These are phyloP conservation scores for Tinea trinotella DNA, from an alignment of 2,888 invertebrate species.

Conservation along the genomic window DNA sequence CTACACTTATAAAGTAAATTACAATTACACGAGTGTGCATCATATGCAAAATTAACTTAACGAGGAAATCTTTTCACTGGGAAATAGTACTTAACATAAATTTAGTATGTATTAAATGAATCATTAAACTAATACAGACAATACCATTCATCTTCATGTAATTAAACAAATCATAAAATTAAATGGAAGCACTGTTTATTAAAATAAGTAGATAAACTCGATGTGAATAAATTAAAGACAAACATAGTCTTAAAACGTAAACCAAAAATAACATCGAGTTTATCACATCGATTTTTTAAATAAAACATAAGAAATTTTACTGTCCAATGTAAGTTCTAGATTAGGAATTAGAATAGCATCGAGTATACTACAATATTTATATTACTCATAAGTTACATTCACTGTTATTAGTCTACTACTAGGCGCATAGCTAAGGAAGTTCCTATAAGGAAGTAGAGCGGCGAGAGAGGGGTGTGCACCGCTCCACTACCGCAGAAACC, in stretches of 20 bases:
- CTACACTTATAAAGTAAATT: slow-evolving; percentile 4
- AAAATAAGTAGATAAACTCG: not conserved
- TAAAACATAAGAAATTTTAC: too few species aligned
- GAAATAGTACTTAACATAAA: not conserved
- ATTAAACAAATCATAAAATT: not conserved
- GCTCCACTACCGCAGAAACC: too few species aligned
- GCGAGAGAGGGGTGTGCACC: too few species aligned
- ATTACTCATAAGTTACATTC: not conserved
- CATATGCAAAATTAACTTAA: not conserved
- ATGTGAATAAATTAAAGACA: not conserved
- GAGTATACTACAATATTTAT: not conserved
- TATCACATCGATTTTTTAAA: too few species aligned
- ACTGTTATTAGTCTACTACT: too few species aligned
- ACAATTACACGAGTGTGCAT: not conserved
- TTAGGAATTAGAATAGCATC: not conserved
- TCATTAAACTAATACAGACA: not conserved
- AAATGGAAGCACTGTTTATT: not conserved
- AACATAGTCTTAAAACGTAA: not conserved
- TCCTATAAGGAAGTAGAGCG: too few species aligned
- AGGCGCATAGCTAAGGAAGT: too few species aligned
- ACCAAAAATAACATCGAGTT: too few species aligned
- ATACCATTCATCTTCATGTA: too few species aligned
- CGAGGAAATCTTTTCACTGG: not conserved
- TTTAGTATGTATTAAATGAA: not conserved
- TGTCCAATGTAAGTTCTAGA: too few species aligned